A percentile compares a stretch with the other conserved stretches of the same genome.
phyloP scores from a whole-genome alignment of 2,113 vertebrate species.

The Neotoma lepida region DNA sequence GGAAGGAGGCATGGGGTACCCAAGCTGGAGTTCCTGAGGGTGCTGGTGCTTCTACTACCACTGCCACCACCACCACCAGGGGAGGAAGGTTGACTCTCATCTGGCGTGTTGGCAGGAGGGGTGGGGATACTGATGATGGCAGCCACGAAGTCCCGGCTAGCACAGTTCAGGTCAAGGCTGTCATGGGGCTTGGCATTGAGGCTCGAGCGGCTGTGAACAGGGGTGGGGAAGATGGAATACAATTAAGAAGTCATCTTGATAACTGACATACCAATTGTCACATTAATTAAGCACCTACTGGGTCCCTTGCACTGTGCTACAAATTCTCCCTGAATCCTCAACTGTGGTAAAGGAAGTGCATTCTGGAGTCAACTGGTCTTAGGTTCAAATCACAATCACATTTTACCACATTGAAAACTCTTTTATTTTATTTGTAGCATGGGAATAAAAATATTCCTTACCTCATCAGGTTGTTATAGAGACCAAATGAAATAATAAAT shows the following conservation, averaged over 20 bases:
- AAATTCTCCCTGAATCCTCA: not conserved
- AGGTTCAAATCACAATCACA: not conserved
- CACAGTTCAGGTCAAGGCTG: slow-evolving; percentile 91
- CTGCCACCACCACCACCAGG: slow-evolving; percentile 80
- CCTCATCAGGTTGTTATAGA: not conserved
- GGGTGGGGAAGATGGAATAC: slow-evolving; percentile 39
- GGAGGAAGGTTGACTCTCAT: slow-evolving; percentile 90
- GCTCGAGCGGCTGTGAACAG: slow-evolving; percentile 90
- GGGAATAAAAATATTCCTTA: slow-evolving; percentile 31
- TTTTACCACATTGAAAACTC: slow-evolving; percentile 5
- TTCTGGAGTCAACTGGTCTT: slow-evolving; percentile 12
- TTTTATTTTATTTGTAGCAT: slow-evolving; percentile 21
- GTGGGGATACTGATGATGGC: slow-evolving; percentile 96
- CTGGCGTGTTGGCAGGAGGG: slow-evolving; percentile 91
- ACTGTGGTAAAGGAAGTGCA: not conserved
- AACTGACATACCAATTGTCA: not conserved
- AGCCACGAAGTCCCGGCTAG: slow-evolving; percentile 89
- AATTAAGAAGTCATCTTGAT: slow-evolving; percentile 58
- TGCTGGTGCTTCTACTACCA: slow-evolving; percentile 70
- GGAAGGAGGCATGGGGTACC: slow-evolving; percentile 86
- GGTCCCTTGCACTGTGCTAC: not conserved
- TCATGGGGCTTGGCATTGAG: slow-evolving; percentile 90
- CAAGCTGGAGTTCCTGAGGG: slow-evolving; percentile 89
- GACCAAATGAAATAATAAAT: slow-evolving; percentile 50
- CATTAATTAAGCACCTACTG: slow-evolving; percentile 1